Evolutionary conservation across 2,113 vertebrate genomes (phyloP), one percentile per base, ranked within the genome.

Genomic region (Cavia aperea): DNA sequence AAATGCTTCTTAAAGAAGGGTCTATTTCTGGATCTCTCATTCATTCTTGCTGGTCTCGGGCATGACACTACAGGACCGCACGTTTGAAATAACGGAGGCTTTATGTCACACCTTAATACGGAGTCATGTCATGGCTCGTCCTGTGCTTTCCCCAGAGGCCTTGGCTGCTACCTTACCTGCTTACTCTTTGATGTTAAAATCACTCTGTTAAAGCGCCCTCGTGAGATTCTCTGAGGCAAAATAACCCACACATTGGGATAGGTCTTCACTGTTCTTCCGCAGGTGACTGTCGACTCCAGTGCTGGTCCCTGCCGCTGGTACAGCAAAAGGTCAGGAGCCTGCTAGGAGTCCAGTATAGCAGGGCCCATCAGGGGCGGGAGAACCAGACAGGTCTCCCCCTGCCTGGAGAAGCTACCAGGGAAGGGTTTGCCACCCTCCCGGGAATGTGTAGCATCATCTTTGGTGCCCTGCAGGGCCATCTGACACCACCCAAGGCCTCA

Each of bases 31-130:
- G 68, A 21, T 11, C 1, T 29, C 31, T 7, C 24, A 13, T 15
- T n/a, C n/a, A 6, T 24, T 13, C 49, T 46, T 29, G 11, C 23
- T 12, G 63, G 13, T 68, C 65, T 77, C 72, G 33, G 8, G 19
- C 4, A 33, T 62, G n/a, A 36, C 29, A 5, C 0, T 26, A 89
- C 6, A 49, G n/a, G 9, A 49, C 33, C 1, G 0, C 0, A 12
- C 0, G 0, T 11, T 39, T 24, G 58, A 33, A 6, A n/a, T 23
- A 14, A 4, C 2, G 4, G 24, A 13, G 46, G 58, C 11, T 9
- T 58, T 24, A 1, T 9, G 2, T 19, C 33, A 0, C 6, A 21
- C 19, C 39, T 33, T 6, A 3, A 14, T 26, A 24, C 7, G 16
- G 54, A 5, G 29, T 26, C 10, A 5, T 0, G 15, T 33, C 19